Base-by-base conservation (phyloP, 1,140 invertebrate genomes). In the Pygmarrhopalites habei region DNA sequence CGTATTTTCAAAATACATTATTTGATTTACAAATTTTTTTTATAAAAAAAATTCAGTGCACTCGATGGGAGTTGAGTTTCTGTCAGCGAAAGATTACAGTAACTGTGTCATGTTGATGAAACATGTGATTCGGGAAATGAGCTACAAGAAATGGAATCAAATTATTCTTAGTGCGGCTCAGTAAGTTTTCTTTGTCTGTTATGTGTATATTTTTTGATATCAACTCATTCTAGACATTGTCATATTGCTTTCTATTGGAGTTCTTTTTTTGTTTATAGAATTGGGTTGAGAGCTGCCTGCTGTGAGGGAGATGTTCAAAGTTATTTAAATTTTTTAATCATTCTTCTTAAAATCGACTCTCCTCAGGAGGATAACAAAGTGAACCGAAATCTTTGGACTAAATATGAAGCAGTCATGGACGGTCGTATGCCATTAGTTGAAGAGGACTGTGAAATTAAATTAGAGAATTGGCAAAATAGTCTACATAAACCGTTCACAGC, bases 61-160 rank as follows among this genome's bases (percentile, higher is more conserved):
- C n/a, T 51, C 63, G 25, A 71, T 71, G 69, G 69, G 64, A 2
- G 15, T 44, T 15, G 66, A 71, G 30, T 71, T 71, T 39, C 51
- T 58, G 35, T 12, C 28, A 14, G 30, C 51, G 5, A 63, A 58
- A n/a, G 60, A 71, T 14, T 68, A 66, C 47, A 41, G 35, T 0
- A 67, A 67, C 25, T 62, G 62, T 35, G 66, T 71, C 23, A 58
- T 71, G 51, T 30, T 71, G 15, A 66, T 71, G 66, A 66, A 57
- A 5, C 69, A 71, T 49, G 64, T 71, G 3, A 23, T 71, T 14
- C 56, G 66, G 2, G 69, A 71, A 51, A 53, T 68, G 28, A 67
- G 69, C 15, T 44, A 67, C 49, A 61, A 66, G 23, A 61, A 66
- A 15, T 65, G 66, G 61, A 66, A 49, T 17, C 57, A 44, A 26